Conservation (phyloP, 2,888 invertebrate species). For the Pterostichus niger region DNA sequence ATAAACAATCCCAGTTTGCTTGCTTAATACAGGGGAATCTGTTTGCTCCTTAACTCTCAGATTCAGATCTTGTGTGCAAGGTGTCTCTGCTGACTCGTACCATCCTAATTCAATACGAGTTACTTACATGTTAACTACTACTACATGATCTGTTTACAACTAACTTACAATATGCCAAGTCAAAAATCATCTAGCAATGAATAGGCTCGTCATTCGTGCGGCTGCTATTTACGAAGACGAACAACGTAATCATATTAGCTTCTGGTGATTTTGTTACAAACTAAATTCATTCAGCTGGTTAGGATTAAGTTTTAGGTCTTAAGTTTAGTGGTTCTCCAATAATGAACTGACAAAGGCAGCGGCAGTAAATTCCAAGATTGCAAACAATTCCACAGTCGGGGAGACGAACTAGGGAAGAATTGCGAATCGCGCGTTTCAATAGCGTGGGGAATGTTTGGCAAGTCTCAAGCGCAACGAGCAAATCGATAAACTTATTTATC, state of each 20-base stretch:
- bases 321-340: constrained; percentile 16
- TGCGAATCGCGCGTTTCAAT: constrained; percentile 8
- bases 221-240: background rate
- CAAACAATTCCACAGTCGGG: constrained; percentile 37
- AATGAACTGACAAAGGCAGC: constrained; percentile 33
- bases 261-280: constrained; percentile 1
- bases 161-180: background rate
- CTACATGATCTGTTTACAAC: background rate
- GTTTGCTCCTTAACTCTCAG: constrained; percentile 58
- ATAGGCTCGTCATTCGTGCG: too few relatives aligned
- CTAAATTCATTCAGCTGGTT: background rate
- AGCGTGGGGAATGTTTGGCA: constrained; percentile 21
- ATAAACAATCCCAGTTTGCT: constrained; percentile 51
- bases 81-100: constrained; percentile 40
- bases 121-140: constrained; percentile 5
- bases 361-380: constrained; percentile 52
- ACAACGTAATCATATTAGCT: background rate
- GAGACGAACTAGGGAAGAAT: constrained; percentile 13
- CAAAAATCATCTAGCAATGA: too few relatives aligned
- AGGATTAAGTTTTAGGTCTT: background rate
- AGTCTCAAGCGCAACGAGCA: constrained; percentile 4
- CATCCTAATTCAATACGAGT: constrained; percentile 56
- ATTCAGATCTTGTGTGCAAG: constrained; percentile 40
- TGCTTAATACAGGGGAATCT: constrained; percentile 45
- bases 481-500: constrained; percentile 62